These are phyloP conservation scores for Tokudaia muenninki DNA, from an alignment of 2,797 vertebrate genomes.

Conservation along the genomic window DNA sequence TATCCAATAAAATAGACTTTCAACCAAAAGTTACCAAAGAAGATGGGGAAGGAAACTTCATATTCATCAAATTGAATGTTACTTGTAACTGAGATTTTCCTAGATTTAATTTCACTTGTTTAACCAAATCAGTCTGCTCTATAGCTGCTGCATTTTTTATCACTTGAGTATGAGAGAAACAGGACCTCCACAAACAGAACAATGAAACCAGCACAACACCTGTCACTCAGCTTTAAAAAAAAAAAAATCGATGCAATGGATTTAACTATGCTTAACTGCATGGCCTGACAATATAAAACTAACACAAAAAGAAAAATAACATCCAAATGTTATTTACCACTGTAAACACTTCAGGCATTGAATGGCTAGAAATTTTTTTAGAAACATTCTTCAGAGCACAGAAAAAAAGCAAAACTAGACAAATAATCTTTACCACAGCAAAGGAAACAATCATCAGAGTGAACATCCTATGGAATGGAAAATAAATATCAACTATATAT, in stretches of 20 bases:
- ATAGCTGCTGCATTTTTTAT: background rate
- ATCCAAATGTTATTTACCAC: background rate
- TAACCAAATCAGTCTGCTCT: background rate
- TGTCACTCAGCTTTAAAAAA: background rate
- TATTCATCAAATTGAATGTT: background rate
- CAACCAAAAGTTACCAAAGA: no score
- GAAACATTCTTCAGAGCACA: background rate
- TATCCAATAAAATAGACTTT: no score
- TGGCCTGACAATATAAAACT: background rate
- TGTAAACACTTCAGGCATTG: background rate
- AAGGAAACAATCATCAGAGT: background rate
- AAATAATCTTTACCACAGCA: background rate
- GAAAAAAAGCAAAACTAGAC: background rate
- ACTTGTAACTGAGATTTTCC: background rate
- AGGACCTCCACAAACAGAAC: background rate
- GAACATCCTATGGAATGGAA: no score
- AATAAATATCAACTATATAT: background rate
- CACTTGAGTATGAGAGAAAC: background rate
- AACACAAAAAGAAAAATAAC: background rate
- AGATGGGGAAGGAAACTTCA: no score
- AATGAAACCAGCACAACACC: background rate
- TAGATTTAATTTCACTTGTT: background rate
- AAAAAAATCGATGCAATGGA: background rate
- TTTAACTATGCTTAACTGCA: background rate
- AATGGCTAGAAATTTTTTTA: background rate